Conservation (phyloP, 2,888 invertebrate species). For the Dendrolimus pini region DNA sequence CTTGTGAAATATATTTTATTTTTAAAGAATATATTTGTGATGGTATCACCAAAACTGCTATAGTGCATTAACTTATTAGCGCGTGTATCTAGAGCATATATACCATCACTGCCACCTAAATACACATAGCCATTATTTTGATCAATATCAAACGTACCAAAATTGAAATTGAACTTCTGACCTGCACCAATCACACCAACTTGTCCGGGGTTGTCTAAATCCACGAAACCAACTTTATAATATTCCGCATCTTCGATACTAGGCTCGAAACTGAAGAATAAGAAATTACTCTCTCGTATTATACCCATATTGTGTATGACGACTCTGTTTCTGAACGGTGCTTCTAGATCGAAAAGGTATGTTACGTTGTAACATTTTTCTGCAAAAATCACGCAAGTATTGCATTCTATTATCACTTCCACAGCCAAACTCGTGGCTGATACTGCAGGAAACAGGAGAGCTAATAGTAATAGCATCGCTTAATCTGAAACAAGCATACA, state of each 20-base stretch:
- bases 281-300: conserved; percentile 35
- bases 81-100: conserved; percentile 39
- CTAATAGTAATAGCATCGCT: conserved; percentile 28
- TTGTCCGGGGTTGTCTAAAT: conserved; percentile 30
- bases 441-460: conserved; percentile 23
- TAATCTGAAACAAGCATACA: conserved; percentile 21
- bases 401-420: conserved; percentile 21
- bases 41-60: conserved; percentile 49
- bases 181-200: conserved; percentile 32
- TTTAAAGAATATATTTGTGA: conserved; percentile 46
- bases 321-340: conserved; percentile 43
- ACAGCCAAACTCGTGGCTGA: conserved; percentile 16
- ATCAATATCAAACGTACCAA: conserved; percentile 57
- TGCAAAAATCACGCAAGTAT: conserved; percentile 40
- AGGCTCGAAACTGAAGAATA: conserved; percentile 59
- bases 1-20: conserved; percentile 47
- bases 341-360: conserved; percentile 42
- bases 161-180: conserved; percentile 37
- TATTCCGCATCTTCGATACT: conserved; percentile 48
- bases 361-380: conserved; percentile 44
- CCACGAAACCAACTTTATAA: conserved; percentile 51
- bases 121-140: conserved; percentile 48
- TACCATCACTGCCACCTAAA: conserved; percentile 54
- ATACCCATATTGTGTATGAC: conserved; percentile 52
- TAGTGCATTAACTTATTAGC: conserved; percentile 33